phyloP scores from a whole-genome alignment of 2,113 vertebrate species.

The Sturnus vulgaris region DNA sequence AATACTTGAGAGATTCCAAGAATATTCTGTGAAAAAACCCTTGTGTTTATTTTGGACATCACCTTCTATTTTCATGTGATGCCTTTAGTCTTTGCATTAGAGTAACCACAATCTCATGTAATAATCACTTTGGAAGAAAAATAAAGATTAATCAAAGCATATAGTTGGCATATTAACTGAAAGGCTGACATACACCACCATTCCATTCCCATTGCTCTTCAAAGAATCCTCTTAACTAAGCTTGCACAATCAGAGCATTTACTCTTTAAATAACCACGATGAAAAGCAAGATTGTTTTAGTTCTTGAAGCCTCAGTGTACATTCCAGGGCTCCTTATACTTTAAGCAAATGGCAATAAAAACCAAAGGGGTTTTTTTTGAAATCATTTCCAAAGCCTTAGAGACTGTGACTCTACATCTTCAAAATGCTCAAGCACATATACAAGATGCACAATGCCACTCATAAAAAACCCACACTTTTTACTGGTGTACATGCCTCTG shows the following conservation, averaged over 20 bases:
- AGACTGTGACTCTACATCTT: neutral
- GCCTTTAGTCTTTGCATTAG: neutral
- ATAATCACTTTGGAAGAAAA: neutral
- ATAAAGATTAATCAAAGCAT: neutral
- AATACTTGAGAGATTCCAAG: neutral
- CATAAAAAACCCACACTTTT: neutral
- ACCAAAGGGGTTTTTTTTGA: neutral
- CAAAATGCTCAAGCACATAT: neutral
- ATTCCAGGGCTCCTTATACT: neutral
- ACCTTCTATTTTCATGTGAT: neutral
- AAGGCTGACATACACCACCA: neutral
- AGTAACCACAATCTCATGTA: neutral
- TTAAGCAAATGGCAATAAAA: neutral
- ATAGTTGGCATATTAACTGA: neutral
- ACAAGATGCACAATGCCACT: neutral
- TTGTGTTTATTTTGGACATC: neutral
- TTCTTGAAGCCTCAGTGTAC: neutral
- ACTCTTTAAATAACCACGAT: neutral
- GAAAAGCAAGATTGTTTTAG: neutral
- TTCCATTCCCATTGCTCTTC: neutral
- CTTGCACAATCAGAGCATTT: neutral
- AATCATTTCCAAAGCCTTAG: neutral
- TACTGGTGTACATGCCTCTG: neutral
- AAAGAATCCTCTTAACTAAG: neutral
- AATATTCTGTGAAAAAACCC: neutral